Evolutionary conservation across 1,140 invertebrate genomes (phyloP).

Genomic region (Aphis gossypii): DNA sequence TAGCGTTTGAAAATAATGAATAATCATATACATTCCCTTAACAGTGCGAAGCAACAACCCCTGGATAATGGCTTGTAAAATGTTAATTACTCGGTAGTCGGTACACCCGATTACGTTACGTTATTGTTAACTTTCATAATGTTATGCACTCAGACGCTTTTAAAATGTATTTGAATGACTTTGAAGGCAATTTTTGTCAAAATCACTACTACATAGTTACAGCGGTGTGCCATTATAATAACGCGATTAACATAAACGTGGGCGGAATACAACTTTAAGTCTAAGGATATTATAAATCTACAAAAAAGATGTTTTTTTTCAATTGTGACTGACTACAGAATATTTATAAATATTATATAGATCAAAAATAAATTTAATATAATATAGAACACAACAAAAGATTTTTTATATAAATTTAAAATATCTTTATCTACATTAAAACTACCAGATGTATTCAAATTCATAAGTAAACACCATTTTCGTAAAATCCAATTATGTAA

Average conservation of each 20-base stretch:
- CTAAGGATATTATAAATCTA: background rate
- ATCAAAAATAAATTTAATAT: background rate
- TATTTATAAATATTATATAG: background rate
- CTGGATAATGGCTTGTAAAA: slow-evolving; percentile 41
- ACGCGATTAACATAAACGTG: background rate
- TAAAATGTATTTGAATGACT: background rate
- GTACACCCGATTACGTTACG: slow-evolving; percentile 15
- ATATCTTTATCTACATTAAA: background rate
- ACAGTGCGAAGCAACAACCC: background rate
- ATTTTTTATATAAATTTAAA: background rate
- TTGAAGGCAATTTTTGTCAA: slow-evolving; percentile 7
- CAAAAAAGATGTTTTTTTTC: background rate
- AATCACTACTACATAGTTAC: slow-evolving; percentile 21
- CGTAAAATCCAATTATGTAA: background rate
- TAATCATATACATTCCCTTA: background rate
- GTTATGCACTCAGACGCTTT: background rate
- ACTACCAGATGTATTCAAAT: background rate
- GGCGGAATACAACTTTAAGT: background rate
- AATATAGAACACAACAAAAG: background rate
- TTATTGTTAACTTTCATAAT: slow-evolving; percentile 16
- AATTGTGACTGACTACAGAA: background rate
- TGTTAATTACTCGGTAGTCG: slow-evolving; percentile 11
- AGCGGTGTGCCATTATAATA: background rate
- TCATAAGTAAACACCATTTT: background rate
- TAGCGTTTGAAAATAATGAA: background rate